Evolutionary conservation across 2,888 invertebrate genomes (phyloP).

Genomic region (Meiosimyza decipiens): DNA sequence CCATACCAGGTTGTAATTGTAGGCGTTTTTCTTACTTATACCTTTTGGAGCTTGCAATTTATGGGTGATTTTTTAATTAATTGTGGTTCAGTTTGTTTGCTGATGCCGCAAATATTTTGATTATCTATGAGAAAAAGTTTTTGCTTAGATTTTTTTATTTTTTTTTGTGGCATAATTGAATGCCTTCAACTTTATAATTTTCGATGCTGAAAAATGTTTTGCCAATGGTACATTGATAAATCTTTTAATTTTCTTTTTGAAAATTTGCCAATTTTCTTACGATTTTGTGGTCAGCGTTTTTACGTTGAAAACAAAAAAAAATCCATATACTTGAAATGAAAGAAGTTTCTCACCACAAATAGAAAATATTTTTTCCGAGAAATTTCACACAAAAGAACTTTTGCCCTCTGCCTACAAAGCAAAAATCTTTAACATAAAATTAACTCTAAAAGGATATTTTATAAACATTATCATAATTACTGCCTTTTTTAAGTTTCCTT

Average conservation of each 20-base stretch:
- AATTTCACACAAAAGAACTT: neutral
- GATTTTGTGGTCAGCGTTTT: neutral
- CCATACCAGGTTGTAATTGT: neutral
- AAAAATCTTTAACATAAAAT: too few species aligned
- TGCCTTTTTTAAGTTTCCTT: too few species aligned
- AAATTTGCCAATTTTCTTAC: neutral
- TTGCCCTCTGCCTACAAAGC: too few species aligned
- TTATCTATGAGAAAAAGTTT: neutral
- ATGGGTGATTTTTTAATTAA: slow-evolving; percentile 13
- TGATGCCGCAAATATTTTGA: slow-evolving; percentile 5
- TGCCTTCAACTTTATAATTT: neutral
- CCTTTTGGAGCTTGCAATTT: neutral
- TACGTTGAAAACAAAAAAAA: neutral
- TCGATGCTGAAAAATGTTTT: neutral
- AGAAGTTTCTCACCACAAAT: too few species aligned
- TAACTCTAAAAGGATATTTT: too few species aligned
- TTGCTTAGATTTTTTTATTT: neutral
- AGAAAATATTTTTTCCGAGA: neutral
- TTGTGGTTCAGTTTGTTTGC: neutral
- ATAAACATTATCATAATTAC: too few species aligned
- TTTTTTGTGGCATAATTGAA: neutral
- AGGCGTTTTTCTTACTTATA: neutral
- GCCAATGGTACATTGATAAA: neutral
- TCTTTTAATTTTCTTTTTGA: neutral
- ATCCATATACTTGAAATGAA: neutral